phyloP scores from a whole-genome alignment of 2,888 invertebrate genomes.

The Stenurella melanura region DNA sequence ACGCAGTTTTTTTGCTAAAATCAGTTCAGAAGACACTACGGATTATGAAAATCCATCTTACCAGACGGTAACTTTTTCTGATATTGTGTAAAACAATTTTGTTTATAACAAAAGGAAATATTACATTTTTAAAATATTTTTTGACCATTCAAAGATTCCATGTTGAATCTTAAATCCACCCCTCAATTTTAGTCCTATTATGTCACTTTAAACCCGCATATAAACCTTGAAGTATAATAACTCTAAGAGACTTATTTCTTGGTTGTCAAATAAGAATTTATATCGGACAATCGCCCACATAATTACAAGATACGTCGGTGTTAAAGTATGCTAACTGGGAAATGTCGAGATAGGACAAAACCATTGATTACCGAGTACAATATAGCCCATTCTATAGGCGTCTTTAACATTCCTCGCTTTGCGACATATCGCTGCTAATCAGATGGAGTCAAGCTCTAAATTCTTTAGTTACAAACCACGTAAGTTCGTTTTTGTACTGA shows the following conservation, averaged over 20 bases:
- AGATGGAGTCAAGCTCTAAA: constrained; percentile 5
- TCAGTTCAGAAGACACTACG: no score
- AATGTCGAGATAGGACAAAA: constrained; percentile 45
- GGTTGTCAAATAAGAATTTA: constrained; percentile 44
- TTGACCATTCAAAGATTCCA: no score
- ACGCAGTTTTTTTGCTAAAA: no score
- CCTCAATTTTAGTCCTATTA: neutral
- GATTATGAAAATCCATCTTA: no score
- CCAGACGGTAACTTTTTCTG: no score
- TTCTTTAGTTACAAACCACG: neutral
- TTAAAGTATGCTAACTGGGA: constrained; percentile 40
- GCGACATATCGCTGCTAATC: constrained; percentile 5
- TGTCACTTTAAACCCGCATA: no score
- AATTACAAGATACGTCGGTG: constrained; percentile 49
- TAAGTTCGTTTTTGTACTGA: neutral
- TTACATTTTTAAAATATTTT: no score
- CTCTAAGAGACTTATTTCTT: neutral
- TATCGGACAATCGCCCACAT: constrained; percentile 49
- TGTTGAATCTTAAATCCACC: neutral
- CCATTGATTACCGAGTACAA: constrained; percentile 52
- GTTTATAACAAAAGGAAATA: no score
- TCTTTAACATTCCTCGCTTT: constrained; percentile 19
- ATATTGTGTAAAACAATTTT: no score
- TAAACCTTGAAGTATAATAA: neutral
- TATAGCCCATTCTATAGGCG: constrained; percentile 29